Evolutionary conservation across 2,797 vertebrate genomes (phyloP).

Genomic region (Hirundo rustica): DNA sequence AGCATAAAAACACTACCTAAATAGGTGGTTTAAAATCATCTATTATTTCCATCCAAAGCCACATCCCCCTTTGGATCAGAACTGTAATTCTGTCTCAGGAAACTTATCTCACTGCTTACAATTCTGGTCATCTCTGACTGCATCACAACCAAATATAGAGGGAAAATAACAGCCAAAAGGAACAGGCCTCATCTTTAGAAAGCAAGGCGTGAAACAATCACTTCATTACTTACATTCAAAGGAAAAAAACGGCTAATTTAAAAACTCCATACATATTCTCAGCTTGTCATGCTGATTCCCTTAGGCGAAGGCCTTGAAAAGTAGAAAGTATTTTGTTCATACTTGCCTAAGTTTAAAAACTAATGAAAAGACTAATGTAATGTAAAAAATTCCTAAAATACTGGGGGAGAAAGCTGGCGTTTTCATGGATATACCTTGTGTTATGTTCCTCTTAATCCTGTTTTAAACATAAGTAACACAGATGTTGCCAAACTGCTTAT

Average conservation of each 20-base stretch:
- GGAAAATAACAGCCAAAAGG: not conserved
- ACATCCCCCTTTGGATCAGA: not conserved
- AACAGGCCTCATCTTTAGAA: not conserved
- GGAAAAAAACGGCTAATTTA: not conserved
- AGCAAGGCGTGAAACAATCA: not conserved
- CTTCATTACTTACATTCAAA: not conserved
- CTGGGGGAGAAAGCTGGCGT: not conserved
- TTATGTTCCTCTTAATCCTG: not conserved
- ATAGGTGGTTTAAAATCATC: not conserved
- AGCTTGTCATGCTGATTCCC: not conserved
- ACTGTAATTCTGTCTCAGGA: not conserved
- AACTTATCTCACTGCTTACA: not conserved
- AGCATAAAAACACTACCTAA: not conserved
- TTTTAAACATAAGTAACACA: not conserved
- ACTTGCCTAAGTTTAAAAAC: not conserved
- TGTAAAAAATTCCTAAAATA: not conserved
- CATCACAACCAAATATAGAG: not conserved
- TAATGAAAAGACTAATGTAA: not conserved
- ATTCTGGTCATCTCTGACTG: slow-evolving; percentile 3
- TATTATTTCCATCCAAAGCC: not conserved
- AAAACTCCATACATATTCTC: not conserved
- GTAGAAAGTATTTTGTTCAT: not conserved
- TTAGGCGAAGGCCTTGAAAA: not conserved
- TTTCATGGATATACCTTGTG: not conserved
- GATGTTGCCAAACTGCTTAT: not conserved